These are phyloP conservation scores for Pelagia noctiluca DNA, from an alignment of 30 jellyfish, hydroid and myxozoan genomes.

Conservation along the genomic window DNA sequence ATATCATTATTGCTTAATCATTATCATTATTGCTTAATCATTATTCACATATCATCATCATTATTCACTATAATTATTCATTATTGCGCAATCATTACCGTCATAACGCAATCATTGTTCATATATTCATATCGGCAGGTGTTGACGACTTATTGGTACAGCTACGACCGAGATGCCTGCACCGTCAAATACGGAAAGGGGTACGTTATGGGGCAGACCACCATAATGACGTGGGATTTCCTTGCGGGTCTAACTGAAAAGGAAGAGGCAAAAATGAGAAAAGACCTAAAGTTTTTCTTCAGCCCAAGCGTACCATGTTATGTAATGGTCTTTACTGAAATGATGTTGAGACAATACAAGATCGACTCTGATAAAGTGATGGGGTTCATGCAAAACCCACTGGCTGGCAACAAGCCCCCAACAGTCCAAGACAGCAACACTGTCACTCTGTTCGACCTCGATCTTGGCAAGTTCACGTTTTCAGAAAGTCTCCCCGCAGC, in stretches of 20 bases:
- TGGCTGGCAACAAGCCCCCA: conserved; percentile 15
- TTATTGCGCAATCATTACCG: too few relatives aligned
- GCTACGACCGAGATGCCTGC: conserved; percentile 42
- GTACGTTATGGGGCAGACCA: conserved; percentile 19
- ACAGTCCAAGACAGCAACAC: conserved; percentile 29
- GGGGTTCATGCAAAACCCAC: conserved; percentile 10
- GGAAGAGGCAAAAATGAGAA: background rate
- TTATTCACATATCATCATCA: too few relatives aligned
- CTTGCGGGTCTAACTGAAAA: background rate
- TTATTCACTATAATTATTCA: too few relatives aligned
- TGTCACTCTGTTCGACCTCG: conserved; percentile 27
- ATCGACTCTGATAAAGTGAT: conserved; percentile 4
- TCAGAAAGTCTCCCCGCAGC: conserved; percentile 11
- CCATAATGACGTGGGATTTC: background rate
- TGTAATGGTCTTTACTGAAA: background rate
- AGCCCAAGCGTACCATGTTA: conserved; percentile 1
- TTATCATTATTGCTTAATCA: too few relatives aligned
- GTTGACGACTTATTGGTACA: conserved; percentile 47
- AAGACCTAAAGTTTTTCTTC: background rate
- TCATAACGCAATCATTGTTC: too few relatives aligned
- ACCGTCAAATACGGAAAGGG: conserved; percentile 44
- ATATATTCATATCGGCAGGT: too few relatives aligned
- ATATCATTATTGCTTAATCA: too few relatives aligned
- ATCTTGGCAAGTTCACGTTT: background rate
- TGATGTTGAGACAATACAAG: background rate